phyloP scores from a whole-genome alignment of 92 coral and sea anemone genomes.

The Galaxea fascicularis region DNA sequence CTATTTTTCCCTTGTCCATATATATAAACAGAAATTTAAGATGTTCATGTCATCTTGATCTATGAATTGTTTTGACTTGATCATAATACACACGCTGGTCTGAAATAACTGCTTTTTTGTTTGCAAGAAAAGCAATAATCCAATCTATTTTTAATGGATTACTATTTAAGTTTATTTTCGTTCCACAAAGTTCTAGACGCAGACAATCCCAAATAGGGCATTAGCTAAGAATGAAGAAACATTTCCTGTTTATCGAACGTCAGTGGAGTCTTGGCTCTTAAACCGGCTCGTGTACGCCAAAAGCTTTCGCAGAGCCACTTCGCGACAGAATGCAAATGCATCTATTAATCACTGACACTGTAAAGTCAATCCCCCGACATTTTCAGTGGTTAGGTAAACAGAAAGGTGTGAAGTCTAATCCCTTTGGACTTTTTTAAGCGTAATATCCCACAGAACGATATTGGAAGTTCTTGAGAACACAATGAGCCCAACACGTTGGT shows the following conservation, averaged over 20 bases:
- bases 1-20: not conserved
- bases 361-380: not conserved
- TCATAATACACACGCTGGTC: not conserved
- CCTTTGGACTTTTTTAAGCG: conserved; percentile 28
- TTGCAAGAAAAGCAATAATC: conserved; percentile 5
- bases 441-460: conserved; percentile 28
- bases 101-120: conserved; percentile 12
- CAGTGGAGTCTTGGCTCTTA: not conserved
- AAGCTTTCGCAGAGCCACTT: no score
- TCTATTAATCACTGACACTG: not conserved
- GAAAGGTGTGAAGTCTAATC: conserved; percentile 37
- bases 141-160: not conserved
- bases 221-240: not conserved
- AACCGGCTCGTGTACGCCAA: not conserved
- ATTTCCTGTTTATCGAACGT: conserved; percentile 1
- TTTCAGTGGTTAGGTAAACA: conserved; percentile 27
- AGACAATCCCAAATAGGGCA: not conserved
- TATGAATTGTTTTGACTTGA: not conserved
- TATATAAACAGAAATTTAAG: not conserved
- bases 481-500: not conserved
- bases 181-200: not conserved
- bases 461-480: conserved; percentile 20
- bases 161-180: not conserved
- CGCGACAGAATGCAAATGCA: conserved; percentile 41
- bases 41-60: not conserved